Evolutionary conservation across 2,113 vertebrate genomes (phyloP).

Genomic region (Meriones unguiculatus): DNA sequence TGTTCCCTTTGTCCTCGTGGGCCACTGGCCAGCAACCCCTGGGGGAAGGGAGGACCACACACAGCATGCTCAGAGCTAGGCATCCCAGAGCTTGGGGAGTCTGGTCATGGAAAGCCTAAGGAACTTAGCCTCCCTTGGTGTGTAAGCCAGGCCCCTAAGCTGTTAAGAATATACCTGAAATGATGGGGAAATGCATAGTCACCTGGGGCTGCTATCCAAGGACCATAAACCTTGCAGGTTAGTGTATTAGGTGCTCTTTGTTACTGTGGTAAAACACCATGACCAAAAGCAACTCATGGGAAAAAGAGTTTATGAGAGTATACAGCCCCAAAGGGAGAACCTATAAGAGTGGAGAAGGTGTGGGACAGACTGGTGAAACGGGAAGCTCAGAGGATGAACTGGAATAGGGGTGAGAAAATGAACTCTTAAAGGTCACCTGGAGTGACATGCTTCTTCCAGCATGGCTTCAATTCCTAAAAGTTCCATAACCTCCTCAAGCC

Average conservation of each 20-base stretch:
- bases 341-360: background rate
- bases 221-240: background rate
- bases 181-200: too few species aligned
- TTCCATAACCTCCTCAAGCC: background rate
- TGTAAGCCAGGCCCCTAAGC: background rate
- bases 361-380: background rate
- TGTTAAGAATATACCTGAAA: background rate
- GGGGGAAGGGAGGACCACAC: too few species aligned
- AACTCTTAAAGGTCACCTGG: background rate
- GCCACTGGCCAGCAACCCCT: too few species aligned
- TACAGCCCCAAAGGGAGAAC: background rate
- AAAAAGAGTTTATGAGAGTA: background rate
- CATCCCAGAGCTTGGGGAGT: background rate
- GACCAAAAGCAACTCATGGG: background rate
- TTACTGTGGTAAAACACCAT: background rate
- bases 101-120: background rate
- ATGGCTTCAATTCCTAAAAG: background rate
- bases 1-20: too few species aligned
- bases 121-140: background rate
- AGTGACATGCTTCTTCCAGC: background rate
- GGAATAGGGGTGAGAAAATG: background rate
- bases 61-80: background rate
- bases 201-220: background rate
- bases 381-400: background rate
- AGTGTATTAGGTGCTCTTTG: background rate